phyloP scores from a whole-genome alignment of 1,140 invertebrate genomes.

The Stenopsyche tienmushanensis region DNA sequence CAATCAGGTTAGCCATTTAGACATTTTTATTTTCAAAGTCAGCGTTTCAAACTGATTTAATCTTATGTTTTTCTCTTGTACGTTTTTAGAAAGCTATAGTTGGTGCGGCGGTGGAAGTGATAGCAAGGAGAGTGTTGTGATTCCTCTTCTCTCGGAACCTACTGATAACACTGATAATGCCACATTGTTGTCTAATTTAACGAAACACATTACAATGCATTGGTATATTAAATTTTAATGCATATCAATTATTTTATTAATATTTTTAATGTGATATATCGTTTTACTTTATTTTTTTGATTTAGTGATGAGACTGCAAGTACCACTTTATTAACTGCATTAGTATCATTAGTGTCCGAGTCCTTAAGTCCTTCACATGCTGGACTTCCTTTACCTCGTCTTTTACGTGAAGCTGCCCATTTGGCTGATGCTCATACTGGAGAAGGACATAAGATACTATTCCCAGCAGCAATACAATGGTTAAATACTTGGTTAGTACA shows the following conservation, averaged over 20 bases:
- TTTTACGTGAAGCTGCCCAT: constrained; percentile 81
- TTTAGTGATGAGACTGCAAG: constrained; percentile 66
- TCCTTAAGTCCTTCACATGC: constrained; percentile 67
- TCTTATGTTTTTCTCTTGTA: too few relatives aligned
- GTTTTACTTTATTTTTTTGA: constrained; percentile 12
- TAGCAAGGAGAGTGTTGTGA: constrained; percentile 43
- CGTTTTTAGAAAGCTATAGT: constrained; percentile 48
- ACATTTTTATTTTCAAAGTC: too few relatives aligned
- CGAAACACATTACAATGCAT: constrained; percentile 51
- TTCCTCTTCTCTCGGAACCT: constrained; percentile 44
- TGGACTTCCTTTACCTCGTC: constrained; percentile 73
- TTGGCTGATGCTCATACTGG: constrained; percentile 79
- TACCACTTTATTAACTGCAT: constrained; percentile 69
- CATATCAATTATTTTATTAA: not conserved
- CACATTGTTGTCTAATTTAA: constrained; percentile 47
- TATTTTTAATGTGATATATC: not conserved
- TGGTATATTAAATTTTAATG: constrained; percentile 44
- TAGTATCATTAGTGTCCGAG: constrained; percentile 73
- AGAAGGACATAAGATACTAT: constrained; percentile 74
- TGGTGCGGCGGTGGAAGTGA: constrained; percentile 54
- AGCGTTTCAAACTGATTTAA: not conserved
- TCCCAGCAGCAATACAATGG: constrained; percentile 79
- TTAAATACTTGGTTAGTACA: constrained; percentile 64
- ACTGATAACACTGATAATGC: constrained; percentile 47
- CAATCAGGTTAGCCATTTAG: constrained; percentile 50